Evolutionary conservation across 64 coral and sea anemone genomes (phyloP).

Genomic region (Stylophora pistillata): DNA sequence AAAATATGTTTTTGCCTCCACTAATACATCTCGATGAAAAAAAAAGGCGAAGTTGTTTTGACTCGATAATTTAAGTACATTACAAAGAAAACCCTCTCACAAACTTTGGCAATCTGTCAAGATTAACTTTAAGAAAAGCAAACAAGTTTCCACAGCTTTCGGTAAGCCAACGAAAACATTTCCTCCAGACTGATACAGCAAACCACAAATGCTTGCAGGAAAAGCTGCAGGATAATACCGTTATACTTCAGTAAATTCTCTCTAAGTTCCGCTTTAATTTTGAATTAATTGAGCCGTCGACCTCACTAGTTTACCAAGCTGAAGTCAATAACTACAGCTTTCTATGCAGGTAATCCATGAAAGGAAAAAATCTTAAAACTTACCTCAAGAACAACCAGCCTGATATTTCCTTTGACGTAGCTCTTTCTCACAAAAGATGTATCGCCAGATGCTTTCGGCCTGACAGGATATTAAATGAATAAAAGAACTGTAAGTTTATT

Average conservation of each 20-base stretch:
- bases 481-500: neutral
- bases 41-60: no score
- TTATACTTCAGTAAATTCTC: neutral
- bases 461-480: neutral
- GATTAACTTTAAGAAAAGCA: no score
- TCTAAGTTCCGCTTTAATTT: neutral
- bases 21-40: no score
- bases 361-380: neutral
- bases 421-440: neutral
- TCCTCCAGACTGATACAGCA: neutral
- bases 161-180: no score
- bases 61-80: no score
- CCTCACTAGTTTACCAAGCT: neutral
- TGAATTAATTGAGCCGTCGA: neutral
- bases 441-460: neutral
- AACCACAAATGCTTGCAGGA: neutral
- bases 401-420: constrained; percentile 7
- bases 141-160: neutral
- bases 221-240: neutral
- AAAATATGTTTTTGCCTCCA: no score
- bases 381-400: neutral
- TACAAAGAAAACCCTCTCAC: no score
- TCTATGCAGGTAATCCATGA: neutral
- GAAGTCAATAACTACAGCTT: neutral
- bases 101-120: no score